Evolutionary conservation across 1,140 invertebrate genomes (phyloP).

Genomic region (Drosophila paulistorum): DNA sequence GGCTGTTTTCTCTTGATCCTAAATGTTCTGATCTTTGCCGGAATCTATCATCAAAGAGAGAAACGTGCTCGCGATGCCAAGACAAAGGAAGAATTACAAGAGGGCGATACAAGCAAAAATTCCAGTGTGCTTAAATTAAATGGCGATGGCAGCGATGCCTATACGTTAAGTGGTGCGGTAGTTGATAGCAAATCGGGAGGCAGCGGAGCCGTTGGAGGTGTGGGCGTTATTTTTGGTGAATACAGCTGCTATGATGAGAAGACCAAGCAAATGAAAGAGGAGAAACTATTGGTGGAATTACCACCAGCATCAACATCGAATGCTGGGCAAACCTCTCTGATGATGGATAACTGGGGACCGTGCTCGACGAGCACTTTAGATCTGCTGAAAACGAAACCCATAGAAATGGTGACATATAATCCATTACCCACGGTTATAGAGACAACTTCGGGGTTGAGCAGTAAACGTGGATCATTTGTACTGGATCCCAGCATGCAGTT

Average conservation of each 20-base stretch:
- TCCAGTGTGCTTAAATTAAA: conserved; percentile 76
- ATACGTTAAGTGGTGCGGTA: conserved; percentile 60
- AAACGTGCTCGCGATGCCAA: conserved; percentile 86
- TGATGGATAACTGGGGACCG: conserved; percentile 74
- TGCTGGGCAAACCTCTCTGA: conserved; percentile 71
- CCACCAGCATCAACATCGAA: conserved; percentile 82
- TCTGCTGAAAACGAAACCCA: conserved; percentile 71
- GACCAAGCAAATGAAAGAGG: conserved; percentile 85
- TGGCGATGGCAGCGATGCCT: conserved; percentile 55
- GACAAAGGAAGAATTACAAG: conserved; percentile 89
- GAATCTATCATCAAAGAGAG: conserved; percentile 95
- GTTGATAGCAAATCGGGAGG: conserved; percentile 65
- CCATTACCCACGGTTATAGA: conserved; percentile 56
- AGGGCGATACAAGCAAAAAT: conserved; percentile 84
- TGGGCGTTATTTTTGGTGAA: conserved; percentile 84
- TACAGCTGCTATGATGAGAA: conserved; percentile 87
- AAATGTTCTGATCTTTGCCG: conserved; percentile 96
- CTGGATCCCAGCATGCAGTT: conserved; percentile 43
- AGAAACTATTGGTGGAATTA: conserved; percentile 86
- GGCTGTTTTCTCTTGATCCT: conserved; percentile 94
- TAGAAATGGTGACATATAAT: conserved; percentile 73
- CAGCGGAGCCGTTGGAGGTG: conserved; percentile 41
- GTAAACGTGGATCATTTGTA: conserved; percentile 72
- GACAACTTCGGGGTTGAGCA: conserved; percentile 45
- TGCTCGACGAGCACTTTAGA: conserved; percentile 76